Conservation (phyloP, 2,113 vertebrate genomes). For the Dermatemys mawii region DNA sequence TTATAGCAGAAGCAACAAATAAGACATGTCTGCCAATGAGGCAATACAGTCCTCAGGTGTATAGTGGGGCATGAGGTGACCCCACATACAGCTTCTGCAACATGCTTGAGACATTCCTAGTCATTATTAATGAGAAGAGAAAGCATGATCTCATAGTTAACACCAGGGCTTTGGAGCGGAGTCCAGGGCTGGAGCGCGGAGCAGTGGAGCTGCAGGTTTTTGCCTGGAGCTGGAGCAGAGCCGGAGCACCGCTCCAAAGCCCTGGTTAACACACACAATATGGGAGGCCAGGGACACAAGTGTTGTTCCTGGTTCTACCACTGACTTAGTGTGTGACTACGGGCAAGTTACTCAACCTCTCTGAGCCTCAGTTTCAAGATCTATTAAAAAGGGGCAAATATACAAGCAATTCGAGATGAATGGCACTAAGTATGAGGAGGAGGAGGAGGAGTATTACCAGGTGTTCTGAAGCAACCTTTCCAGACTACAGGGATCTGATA, state of each 20-base stretch:
- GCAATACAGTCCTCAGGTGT: neutral
- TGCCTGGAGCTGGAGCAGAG: no score
- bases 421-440: neutral
- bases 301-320: neutral
- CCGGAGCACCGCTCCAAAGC: no score
- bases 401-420: neutral
- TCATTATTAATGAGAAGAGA: neutral
- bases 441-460: neutral
- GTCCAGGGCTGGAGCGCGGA: no score
- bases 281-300: neutral
- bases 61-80: neutral
- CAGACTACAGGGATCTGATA: no score
- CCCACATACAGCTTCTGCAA: neutral
- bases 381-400: neutral
- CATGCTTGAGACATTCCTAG: neutral
- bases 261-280: neutral
- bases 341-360: neutral
- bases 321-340: accelerated
- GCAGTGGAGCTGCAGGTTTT: no score
- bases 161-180: no score
- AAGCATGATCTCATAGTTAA: neutral
- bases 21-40: neutral
- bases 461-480: neutral
- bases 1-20: neutral
- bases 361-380: neutral